Evolutionary conservation across 1,140 invertebrate genomes (phyloP).

Genomic region (Spodoptera frugiperda): DNA sequence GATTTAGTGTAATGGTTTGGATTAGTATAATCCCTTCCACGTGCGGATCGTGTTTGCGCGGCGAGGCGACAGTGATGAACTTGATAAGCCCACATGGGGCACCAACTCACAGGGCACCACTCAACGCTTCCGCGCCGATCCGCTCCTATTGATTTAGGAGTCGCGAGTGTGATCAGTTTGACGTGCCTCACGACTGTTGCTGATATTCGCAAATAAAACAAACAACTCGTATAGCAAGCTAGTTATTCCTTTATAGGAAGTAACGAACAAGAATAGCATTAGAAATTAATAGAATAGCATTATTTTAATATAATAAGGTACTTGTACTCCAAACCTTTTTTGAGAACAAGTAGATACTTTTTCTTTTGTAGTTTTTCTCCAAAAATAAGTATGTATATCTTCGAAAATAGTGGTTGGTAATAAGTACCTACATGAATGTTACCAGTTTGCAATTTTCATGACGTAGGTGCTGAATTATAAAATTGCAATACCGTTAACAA

Average conservation of each 20-base stretch:
- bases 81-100: slow-evolving; percentile 39
- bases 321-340: too few species aligned
- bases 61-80: slow-evolving; percentile 48
- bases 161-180: slow-evolving; percentile 46
- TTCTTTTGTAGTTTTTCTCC: too few species aligned
- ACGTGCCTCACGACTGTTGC: slow-evolving; percentile 51
- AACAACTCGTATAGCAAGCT: slow-evolving; percentile 24
- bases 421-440: too few species aligned
- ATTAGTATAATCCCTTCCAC: slow-evolving; percentile 35
- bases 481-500: slow-evolving; percentile 34
- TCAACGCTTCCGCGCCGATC: slow-evolving; percentile 46
- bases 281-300: background rate
- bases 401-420: too few species aligned
- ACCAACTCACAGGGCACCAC: background rate
- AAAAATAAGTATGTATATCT: too few species aligned
- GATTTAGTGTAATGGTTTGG: background rate
- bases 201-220: slow-evolving; percentile 35
- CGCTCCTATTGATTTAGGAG: slow-evolving; percentile 51
- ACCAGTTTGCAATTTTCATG: background rate
- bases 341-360: too few species aligned
- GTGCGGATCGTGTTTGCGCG: slow-evolving; percentile 15
- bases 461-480: slow-evolving; percentile 20
- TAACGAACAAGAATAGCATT: slow-evolving; percentile 27
- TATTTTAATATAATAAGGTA: background rate
- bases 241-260: slow-evolving; percentile 24